Conservation (phyloP, 2,797 vertebrate species). For the Anguilla megastoma region DNA sequence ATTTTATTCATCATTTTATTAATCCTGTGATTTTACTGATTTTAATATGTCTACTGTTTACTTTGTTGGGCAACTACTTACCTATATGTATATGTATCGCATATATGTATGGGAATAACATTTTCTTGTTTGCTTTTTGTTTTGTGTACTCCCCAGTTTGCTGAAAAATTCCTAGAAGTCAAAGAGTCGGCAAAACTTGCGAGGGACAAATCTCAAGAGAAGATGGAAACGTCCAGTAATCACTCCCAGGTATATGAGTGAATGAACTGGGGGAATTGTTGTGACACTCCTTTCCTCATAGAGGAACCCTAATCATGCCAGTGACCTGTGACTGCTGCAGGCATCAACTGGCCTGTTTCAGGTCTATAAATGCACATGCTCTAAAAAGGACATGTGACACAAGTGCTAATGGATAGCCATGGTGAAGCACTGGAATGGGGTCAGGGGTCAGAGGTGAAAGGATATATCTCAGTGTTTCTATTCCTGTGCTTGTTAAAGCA, state of each 20-base stretch:
- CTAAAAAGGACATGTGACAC: background rate
- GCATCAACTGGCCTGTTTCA: background rate
- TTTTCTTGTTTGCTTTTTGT: background rate
- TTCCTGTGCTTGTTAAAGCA: background rate
- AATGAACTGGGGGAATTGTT: background rate
- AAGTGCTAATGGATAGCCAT: background rate
- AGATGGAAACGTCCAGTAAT: constrained; percentile 87
- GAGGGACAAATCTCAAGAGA: constrained; percentile 92
- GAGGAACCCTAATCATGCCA: background rate
- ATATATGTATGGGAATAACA: background rate
- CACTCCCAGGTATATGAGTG: constrained; percentile 84
- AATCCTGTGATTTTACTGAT: background rate
- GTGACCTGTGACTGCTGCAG: background rate
- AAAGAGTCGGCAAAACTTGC: constrained; percentile 91
- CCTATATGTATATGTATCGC: background rate
- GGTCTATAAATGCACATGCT: background rate
- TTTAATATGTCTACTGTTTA: background rate
- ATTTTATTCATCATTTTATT: background rate
- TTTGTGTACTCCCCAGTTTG: constrained; percentile 76
- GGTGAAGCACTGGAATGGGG: background rate
- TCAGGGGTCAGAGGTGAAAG: background rate
- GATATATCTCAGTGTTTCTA: background rate
- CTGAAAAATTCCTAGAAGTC: constrained; percentile 96
- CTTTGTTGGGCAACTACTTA: background rate
- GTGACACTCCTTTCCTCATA: background rate